These are phyloP conservation scores for Didymodactylos carnosus DNA, from an alignment of 2,888 invertebrate genomes.

Conservation along the genomic window DNA sequence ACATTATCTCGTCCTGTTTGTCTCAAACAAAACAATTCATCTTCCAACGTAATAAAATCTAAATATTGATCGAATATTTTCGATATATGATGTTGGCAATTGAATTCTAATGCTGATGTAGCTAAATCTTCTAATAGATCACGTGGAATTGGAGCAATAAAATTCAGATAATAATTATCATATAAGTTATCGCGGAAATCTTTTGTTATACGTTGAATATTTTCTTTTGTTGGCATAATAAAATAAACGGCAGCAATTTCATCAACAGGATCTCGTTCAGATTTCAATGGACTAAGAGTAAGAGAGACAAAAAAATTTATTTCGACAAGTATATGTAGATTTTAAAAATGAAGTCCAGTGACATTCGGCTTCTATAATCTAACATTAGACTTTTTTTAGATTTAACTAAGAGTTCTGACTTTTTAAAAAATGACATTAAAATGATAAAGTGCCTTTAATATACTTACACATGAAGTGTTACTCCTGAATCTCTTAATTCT, in stretches of 20 bases:
- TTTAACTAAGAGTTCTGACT: too few species aligned
- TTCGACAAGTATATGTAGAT: too few species aligned
- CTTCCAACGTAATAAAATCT: constrained; percentile 90
- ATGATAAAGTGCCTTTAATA: neutral
- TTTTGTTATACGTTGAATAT: constrained; percentile 73
- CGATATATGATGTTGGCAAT: constrained; percentile 1
- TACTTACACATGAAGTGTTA: constrained; percentile 81
- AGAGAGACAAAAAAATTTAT: neutral
- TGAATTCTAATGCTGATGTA: constrained; percentile 52
- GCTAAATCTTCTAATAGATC: constrained; percentile 86
- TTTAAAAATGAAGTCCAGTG: too few species aligned
- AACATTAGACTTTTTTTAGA: too few species aligned
- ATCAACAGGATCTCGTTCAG: constrained; percentile 52
- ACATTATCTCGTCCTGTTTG: constrained; percentile 65
- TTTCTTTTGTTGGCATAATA: constrained; percentile 83
- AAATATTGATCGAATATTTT: constrained; percentile 79
- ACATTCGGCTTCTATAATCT: too few species aligned
- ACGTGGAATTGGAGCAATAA: constrained; percentile 53
- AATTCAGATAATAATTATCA: constrained; percentile 83
- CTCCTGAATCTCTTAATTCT: constrained; percentile 78
- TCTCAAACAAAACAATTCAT: constrained; percentile 79
- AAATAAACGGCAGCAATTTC: constrained; percentile 98
- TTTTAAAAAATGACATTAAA: neutral
- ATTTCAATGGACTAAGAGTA: constrained; percentile 30
- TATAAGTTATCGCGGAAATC: constrained; percentile 55